Conservation (phyloP, 2,888 invertebrate genomes). For the Mylabris sibirica region DNA sequence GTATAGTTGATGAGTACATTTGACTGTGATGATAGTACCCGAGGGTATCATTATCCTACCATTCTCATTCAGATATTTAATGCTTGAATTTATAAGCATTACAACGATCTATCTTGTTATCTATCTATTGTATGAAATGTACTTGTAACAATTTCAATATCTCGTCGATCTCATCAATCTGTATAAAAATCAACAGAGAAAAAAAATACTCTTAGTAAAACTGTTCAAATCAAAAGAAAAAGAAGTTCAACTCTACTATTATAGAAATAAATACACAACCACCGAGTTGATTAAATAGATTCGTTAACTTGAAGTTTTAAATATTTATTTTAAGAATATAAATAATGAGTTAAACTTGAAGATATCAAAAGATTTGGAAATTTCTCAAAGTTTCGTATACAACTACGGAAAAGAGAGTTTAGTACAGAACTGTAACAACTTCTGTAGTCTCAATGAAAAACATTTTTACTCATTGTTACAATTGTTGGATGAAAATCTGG, state of each 20-base stretch:
- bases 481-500: too few relatives aligned
- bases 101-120: neutral
- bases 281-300: neutral
- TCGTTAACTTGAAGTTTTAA: neutral
- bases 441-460: too few relatives aligned
- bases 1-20: conserved; percentile 50
- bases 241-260: neutral
- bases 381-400: neutral
- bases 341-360: neutral
- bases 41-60: conserved; percentile 44
- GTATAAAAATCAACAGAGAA: too few relatives aligned
- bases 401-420: too few relatives aligned
- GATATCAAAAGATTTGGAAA: neutral
- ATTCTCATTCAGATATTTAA: conserved; percentile 40
- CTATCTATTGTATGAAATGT: neutral
- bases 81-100: conserved; percentile 30
- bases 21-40: conserved; percentile 51
- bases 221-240: neutral
- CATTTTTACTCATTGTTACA: too few relatives aligned
- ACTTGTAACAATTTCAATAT: neutral
- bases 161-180: too few relatives aligned
- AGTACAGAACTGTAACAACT: too few relatives aligned
- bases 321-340: conserved; percentile 8
- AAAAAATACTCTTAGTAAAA: neutral
- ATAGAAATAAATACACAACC: too few relatives aligned